phyloP scores from a whole-genome alignment of 2,113 vertebrate species.

The Macquaria australasica region DNA sequence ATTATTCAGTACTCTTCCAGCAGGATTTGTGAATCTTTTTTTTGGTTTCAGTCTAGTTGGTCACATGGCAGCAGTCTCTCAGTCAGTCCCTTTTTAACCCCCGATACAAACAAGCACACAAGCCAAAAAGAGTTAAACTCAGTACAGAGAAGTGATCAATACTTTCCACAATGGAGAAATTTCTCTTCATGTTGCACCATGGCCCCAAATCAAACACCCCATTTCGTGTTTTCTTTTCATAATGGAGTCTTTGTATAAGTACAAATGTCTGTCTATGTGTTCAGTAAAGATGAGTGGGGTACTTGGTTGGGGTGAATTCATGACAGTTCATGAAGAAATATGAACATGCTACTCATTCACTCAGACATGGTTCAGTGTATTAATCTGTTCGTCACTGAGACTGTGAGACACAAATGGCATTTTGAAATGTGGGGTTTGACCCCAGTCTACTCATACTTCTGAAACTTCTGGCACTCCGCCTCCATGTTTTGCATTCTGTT shows the following conservation, averaged over 20 bases:
- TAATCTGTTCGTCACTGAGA: slow-evolving; percentile 14
- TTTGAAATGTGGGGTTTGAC: slow-evolving; percentile 14
- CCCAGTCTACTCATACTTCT: slow-evolving; percentile 22
- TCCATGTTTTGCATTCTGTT: slow-evolving; percentile 56
- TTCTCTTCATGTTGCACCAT: background rate
- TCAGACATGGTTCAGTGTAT: slow-evolving; percentile 29
- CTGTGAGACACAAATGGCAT: slow-evolving; percentile 14
- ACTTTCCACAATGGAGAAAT: background rate
- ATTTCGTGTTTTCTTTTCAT: background rate
- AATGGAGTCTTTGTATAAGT: slow-evolving; percentile 10
- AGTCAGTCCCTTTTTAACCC: slow-evolving; percentile 6
- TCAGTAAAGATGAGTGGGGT: background rate
- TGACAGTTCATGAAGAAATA: slow-evolving; percentile 1
- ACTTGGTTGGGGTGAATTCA: background rate
- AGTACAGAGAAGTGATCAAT: background rate
- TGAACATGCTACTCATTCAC: slow-evolving; percentile 6
- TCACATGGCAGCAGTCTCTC: slow-evolving; percentile 25
- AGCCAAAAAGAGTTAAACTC: slow-evolving; percentile 13
- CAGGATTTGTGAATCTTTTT: slow-evolving; percentile 3
- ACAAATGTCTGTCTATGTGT: slow-evolving; percentile 1
- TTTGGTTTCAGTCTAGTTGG: slow-evolving; percentile 20
- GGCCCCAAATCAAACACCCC: background rate
- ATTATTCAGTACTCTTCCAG: slow-evolving; percentile 23
- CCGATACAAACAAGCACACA: slow-evolving; percentile 22
- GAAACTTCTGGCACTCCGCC: slow-evolving; percentile 34